Percentiles rank a stretch among this genome's conserved stretches.
Evolutionary conservation across 2,113 vertebrate species (phyloP).

Genomic region (Boleophthalmus pectinirostris): DNA sequence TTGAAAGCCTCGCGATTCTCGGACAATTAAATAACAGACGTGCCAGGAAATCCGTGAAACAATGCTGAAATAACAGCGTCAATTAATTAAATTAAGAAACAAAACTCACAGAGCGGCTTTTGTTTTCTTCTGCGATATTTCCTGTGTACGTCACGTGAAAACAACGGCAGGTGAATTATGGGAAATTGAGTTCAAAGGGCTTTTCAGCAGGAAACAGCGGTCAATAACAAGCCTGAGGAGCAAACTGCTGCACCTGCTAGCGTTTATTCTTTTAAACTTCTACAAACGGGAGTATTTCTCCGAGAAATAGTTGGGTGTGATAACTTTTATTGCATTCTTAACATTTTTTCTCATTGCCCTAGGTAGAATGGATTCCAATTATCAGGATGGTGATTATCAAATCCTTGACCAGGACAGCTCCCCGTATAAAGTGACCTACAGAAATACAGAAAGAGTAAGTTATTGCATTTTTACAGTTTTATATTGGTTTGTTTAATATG

Average conservation of each 20-base stretch:
- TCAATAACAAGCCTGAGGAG: neutral
- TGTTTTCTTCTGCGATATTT: slow-evolving; percentile 12
- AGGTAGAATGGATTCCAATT: slow-evolving; percentile 87
- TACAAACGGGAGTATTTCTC: neutral
- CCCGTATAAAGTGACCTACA: slow-evolving; percentile 79
- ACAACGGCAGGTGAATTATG: slow-evolving; percentile 46
- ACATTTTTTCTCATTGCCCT: neutral
- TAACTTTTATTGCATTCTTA: neutral
- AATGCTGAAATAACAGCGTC: no score
- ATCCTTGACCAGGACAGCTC: slow-evolving; percentile 71
- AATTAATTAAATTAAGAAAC: slow-evolving; percentile 1
- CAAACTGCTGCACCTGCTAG: neutral
- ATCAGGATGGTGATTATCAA: slow-evolving; percentile 75
- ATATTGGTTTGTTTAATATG: neutral
- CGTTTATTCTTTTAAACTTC: neutral
- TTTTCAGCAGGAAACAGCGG: neutral
- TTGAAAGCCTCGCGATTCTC: neutral
- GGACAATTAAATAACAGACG: neutral
- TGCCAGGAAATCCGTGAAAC: neutral
- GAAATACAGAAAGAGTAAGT: slow-evolving; percentile 65
- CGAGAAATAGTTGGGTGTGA: neutral
- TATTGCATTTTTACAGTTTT: neutral
- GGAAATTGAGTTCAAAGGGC: slow-evolving; percentile 45
- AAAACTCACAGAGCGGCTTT: slow-evolving; percentile 27
- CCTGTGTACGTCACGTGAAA: slow-evolving; percentile 38